Base-by-base conservation (phyloP, 2,888 invertebrate species). In the Drosophila greeni region DNA sequence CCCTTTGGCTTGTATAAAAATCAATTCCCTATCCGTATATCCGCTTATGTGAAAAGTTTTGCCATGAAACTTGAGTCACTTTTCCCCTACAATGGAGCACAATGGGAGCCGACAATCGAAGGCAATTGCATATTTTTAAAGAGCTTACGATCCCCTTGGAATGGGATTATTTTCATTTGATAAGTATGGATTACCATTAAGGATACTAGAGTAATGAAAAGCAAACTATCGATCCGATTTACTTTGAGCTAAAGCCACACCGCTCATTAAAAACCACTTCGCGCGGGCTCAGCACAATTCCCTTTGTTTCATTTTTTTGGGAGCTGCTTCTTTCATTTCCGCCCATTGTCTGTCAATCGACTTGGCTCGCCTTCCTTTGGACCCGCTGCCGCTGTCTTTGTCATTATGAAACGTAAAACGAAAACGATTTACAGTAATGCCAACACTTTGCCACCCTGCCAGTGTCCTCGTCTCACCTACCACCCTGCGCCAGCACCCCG, bases 361-460 rank as follows among this genome's bases (percentile, higher is more conserved):
- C 51, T 45, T 54, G 62, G 42, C 5, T 62, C 66, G 42, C 24
- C 29, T 52, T 43, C 36, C 52, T n/a, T 62, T 42, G 49, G 53
- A 65, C 52, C 11, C 56, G 67, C 48, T 60, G 36, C 61, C 52
- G 31, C 61, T 68, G 72, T 65, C 70, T 66, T 61, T 72, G 70
- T 81, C 79, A 85, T 85, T 83, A 81, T 85, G 85, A 81, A 85
- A 78, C 81, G 85, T 83, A 83, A 82, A 76, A 73, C 76, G 77
- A 78, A 85, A 85, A 85, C 85, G 85, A 85, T 83, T 83, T 85
- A 81, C 76, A 83, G 84, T 83, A 83, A 83, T 85, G 79, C 85
- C 73, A 76, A 84, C 83, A 84, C 83, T 81, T 84, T 82, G 66
- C 81, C 82, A 66, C 73, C 75, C 76, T 34, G 53, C 42, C 70